Base-by-base conservation (phyloP, 2,797 vertebrate genomes). In the Masticophis lateralis region DNA sequence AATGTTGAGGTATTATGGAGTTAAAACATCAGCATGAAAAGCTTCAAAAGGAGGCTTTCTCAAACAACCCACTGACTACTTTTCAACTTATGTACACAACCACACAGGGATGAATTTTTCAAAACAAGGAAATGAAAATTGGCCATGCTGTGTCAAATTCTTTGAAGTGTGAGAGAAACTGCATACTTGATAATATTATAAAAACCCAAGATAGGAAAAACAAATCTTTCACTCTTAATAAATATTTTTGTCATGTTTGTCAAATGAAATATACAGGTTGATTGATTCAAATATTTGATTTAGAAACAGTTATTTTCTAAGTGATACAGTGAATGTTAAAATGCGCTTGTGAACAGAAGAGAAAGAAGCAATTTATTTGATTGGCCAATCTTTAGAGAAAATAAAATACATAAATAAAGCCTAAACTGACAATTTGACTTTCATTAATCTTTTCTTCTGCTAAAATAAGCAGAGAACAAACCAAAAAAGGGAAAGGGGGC, bases 381-480 rank as follows among this genome's bases (percentile, higher is more conserved):
- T 53, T 63, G 47, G 47, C n/a, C 56, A 63, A 79, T 55, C 60
- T 89, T 89, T 92, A 87, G 13, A 79, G 86, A 89, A 83, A 91
- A 83, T 88, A 57, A 89, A 91, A 88, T 83, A 83, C 43, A 83
- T 83, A 83, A 47, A 83, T 59, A 93, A 91, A 88, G 20, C 51
- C 87, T 91, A 91, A 89, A 89, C 69, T 89, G 57, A 93, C 87
- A 87, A 83, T 61, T 86, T 86, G 2, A 63, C 18, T 91, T 91
- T 86, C 69, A 86, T 91, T 91, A 89, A 91, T 89, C 69, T 89
- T 87, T 56, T 91, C 87, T 86, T 86, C 86, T 7, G 87, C 63
- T 91, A 89, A 89, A 89, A 86, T 63, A 60, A 93, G 20, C 69
- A 61, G 37, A 89, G 57, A 16, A 91, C 47, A 63, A 89, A 89